Base-by-base conservation (phyloP, 2,113 vertebrate genomes). In the Etheostoma spectabile region DNA sequence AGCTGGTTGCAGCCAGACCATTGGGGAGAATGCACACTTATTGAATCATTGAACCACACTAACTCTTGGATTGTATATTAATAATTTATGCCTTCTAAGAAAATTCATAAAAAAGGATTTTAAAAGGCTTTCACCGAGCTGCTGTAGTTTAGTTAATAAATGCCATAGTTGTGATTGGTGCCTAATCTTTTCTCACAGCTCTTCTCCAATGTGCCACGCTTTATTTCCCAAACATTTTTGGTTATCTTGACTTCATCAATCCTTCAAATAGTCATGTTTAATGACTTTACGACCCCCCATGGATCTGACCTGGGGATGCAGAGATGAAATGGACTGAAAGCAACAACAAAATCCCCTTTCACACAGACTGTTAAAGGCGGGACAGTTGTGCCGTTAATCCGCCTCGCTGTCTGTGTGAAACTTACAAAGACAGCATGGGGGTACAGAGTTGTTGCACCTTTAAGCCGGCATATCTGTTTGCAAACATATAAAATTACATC, bases 1-100 rank as follows among this genome's bases (percentile, higher is more conserved):
- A 15, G 12, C 52, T 76, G 35, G 8, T 65, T 30, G 30, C 52
- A 66, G 60, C 46, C 35, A 46, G 52, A 75, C 33, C 27, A 60
- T n/a, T 30, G 18, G 51, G 46, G 10, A 6, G 6, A 21, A 38
- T 48, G 11, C 42, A 27, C 16, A 18, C 16, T 30, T 15, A 52
- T 53, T 53, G n/a, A 52, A 56, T 70, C 33, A 56, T 12, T 21
- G 35, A 27, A 14, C 38, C 38, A 42, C 55, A 33, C 19, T 77
- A 12, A 33, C 27, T 56, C 3, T 21, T 6, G 13, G 21, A 57
- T 3, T 24, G 2, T 52, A 51, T 53, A 79, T 38, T 21, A 53
- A 60, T 14, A 11, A 53, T 68, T 45, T 27, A 21, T 33, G 11
- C 16, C 38, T 27, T 59, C 16, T 30, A 15, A 59, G 38, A 46